These are phyloP conservation scores for Acromyrmex echinatior DNA, from an alignment of 1,140 invertebrate species.

Conservation along the genomic window DNA sequence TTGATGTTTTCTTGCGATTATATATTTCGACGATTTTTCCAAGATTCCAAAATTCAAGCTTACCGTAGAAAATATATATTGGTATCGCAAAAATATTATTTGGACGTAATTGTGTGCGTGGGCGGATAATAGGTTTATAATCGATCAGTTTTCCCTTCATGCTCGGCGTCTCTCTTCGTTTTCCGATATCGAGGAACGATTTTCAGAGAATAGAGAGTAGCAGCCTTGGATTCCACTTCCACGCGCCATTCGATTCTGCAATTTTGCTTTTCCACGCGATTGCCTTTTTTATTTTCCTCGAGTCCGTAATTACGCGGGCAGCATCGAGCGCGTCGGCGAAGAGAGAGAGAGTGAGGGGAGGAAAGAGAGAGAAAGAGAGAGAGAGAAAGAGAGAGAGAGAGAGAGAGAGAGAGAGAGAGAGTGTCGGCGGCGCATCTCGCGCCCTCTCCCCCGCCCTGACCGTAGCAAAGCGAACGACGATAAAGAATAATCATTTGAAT, in stretches of 20 bases:
- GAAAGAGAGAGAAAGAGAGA: not conserved
- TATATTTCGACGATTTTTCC: not conserved
- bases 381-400: not conserved
- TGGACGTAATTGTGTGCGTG: conserved; percentile 1
- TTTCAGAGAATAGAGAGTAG: conserved; percentile 44
- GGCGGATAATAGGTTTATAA: conserved; percentile 59
- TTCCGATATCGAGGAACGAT: conserved; percentile 60
- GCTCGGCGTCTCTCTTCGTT: conserved; percentile 1
- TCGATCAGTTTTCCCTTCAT: conserved; percentile 36
- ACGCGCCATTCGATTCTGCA: conserved; percentile 70
- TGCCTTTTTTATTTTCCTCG: conserved; percentile 65
- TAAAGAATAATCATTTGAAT: conserved; percentile 79
- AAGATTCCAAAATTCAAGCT: not conserved
- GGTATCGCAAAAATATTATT: conserved; percentile 37
- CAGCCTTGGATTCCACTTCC: conserved; percentile 51
- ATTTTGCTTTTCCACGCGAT: conserved; percentile 72
- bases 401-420: conserved; percentile 44
- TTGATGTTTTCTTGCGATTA: not conserved
- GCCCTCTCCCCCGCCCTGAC: conserved; percentile 2
- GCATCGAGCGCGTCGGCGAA: conserved; percentile 16
- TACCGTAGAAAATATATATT: not conserved
- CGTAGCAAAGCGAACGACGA: conserved; percentile 67
- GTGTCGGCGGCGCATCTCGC: conserved; percentile 48
- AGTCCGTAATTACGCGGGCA: conserved; percentile 56
- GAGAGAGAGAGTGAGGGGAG: conserved; percentile 27